Evolutionary conservation across 2,888 invertebrate genomes (phyloP), one percentile per base, ranked within the genome.

Genomic region (Gymnocheta viridis): DNA sequence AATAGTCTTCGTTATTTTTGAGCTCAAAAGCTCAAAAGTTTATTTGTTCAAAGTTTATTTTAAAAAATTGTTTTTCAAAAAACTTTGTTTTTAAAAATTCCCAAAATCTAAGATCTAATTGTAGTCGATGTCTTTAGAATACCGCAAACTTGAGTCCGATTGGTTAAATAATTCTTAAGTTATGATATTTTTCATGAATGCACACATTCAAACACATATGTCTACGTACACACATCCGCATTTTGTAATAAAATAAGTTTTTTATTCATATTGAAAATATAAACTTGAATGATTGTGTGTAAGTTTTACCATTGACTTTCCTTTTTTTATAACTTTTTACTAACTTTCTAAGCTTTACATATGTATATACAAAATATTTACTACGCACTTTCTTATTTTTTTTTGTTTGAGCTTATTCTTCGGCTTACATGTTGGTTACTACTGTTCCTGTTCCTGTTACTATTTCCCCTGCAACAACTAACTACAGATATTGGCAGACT

Each of bases 161-260:
- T n/a, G n/a, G n/a, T n/a, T n/a, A n/a, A n/a, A n/a, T n/a, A n/a
- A n/a, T n/a, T n/a, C n/a, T n/a, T n/a, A n/a, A n/a, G n/a, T n/a
- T n/a, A n/a, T n/a, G n/a, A n/a, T n/a, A n/a, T n/a, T n/a, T n/a
- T n/a, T n/a, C n/a, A n/a, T n/a, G n/a, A n/a, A n/a, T n/a, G n/a
- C n/a, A n/a, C n/a, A n/a, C n/a, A n/a, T n/a, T n/a, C n/a, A 9
- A 6, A 56, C 0, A 10, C 7, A 70, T 56, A 72, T 47, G 69
- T n/a, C n/a, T n/a, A n/a, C n/a, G n/a, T n/a, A n/a, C n/a, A n/a
- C n/a, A n/a, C 64, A 70, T 66, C 60, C 19, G 41, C 27, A 62
- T 69, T 79, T 74, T 58, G 27, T 64, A 64, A 49, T 41, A 74
- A 69, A 79, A 79, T 41, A 70, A 77, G 66, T 82, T 82, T 56